Conservation (phyloP, 1,140 invertebrate genomes). For the Nasonia longicornis region DNA sequence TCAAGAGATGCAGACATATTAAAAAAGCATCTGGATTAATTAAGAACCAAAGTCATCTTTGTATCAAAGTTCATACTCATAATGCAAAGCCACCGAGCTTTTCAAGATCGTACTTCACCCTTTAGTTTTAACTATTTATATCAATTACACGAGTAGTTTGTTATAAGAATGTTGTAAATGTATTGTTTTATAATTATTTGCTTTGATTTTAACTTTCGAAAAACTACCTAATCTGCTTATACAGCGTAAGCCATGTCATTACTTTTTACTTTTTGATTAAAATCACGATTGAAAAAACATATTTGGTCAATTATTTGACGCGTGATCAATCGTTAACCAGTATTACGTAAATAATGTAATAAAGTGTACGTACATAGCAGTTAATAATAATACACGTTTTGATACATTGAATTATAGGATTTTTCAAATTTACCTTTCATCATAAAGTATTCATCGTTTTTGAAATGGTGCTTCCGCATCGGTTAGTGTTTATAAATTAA, state of each 20-base stretch:
- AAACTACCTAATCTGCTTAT: background rate
- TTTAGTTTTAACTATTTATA: constrained; percentile 8
- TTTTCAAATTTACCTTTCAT: background rate
- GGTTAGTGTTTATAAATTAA: too few relatives aligned
- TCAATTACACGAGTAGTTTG: background rate
- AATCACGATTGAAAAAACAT: background rate
- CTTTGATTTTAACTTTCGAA: constrained; percentile 1
- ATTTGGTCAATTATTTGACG: background rate
- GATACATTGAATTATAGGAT: background rate
- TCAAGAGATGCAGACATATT: constrained; percentile 67
- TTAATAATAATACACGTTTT: constrained; percentile 8
- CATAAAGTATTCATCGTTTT: too few relatives aligned
- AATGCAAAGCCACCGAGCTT: background rate
- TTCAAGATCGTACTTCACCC: constrained; percentile 7
- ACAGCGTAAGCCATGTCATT: background rate
- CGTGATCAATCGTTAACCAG: constrained; percentile 9
- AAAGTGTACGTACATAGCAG: background rate
- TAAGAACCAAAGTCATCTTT: constrained; percentile 17
- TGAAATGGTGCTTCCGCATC: too few relatives aligned
- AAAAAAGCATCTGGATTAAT: constrained; percentile 12
- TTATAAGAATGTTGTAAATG: constrained; percentile 12
- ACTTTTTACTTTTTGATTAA: constrained; percentile 1
- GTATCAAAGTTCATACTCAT: constrained; percentile 11
- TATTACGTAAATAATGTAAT: constrained; percentile 18
- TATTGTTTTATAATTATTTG: constrained; percentile 6